Evolutionary conservation across 1,140 invertebrate genomes (phyloP).

Genomic region (Parapsyche elsis): DNA sequence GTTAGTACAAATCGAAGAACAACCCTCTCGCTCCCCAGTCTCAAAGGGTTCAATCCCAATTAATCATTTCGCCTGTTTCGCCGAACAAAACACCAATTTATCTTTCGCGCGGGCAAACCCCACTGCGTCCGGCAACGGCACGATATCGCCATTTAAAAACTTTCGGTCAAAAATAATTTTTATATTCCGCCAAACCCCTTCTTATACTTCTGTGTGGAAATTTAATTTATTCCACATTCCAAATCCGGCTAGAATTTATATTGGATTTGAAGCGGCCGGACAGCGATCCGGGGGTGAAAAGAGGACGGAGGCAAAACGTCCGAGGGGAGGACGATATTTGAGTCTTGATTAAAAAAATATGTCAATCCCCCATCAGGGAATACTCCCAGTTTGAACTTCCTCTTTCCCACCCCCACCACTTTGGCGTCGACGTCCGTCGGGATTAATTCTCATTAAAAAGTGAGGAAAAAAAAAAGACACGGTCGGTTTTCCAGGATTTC

Average conservation of each 20-base stretch:
- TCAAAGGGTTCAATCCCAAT: no score
- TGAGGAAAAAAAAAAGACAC: slow-evolving; percentile 1
- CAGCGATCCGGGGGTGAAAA: slow-evolving; percentile 15
- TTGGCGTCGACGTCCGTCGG: background rate
- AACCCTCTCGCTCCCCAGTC: no score
- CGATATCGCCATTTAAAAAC: no score
- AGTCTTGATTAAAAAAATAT: slow-evolving; percentile 51
- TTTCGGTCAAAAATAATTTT: no score
- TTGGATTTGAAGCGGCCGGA: slow-evolving; percentile 43
- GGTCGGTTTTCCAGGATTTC: background rate
- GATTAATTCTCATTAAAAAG: slow-evolving; percentile 43
- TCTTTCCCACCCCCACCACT: background rate
- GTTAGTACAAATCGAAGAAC: no score
- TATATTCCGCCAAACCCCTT: background rate
- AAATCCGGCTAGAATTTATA: slow-evolving; percentile 35
- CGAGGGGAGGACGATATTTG: slow-evolving; percentile 28
- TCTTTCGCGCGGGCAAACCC: no score
- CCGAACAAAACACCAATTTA: no score
- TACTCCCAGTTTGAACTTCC: slow-evolving; percentile 7
- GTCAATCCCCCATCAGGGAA: slow-evolving; percentile 48
- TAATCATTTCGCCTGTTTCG: no score
- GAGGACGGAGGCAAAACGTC: background rate
- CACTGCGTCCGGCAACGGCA: no score
- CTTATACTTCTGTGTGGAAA: slow-evolving; percentile 26
- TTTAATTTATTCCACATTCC: slow-evolving; percentile 48